These are phyloP conservation scores for Reinhardtius hippoglossoides DNA, from an alignment of 2,113 vertebrate species.

Conservation along the genomic window DNA sequence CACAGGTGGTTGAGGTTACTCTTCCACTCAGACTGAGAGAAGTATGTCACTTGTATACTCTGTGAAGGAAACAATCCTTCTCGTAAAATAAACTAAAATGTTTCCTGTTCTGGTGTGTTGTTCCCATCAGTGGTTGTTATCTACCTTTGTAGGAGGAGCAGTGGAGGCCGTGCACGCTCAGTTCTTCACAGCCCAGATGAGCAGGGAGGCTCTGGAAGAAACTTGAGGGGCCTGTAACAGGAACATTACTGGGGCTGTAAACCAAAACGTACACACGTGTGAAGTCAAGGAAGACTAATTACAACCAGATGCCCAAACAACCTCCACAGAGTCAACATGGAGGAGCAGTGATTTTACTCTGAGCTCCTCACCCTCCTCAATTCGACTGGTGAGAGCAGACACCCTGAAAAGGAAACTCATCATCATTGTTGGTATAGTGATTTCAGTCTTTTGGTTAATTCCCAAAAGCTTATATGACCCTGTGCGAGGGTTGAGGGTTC, in stretches of 20 bases:
- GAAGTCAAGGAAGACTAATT: conserved; percentile 78
- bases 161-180: conserved; percentile 70
- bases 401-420: neutral
- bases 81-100: neutral
- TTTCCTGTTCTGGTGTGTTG: neutral
- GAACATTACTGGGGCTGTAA: conserved; percentile 85
- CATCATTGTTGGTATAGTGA: neutral
- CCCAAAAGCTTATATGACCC: neutral
- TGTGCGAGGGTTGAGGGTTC: neutral
- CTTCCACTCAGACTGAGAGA: neutral
- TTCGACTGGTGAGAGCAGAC: neutral
- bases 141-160: conserved; percentile 53
- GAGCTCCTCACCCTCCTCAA: neutral
- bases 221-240: conserved; percentile 68
- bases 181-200: conserved; percentile 79
- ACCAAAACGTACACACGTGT: conserved; percentile 79
- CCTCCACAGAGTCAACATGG: neutral
- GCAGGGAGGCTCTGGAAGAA: conserved; percentile 78
- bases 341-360: neutral
- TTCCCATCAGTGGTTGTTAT: conserved; percentile 60
- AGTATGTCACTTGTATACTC: neutral
- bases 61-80: conserved; percentile 14
- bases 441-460: conserved; percentile 3
- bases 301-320: neutral
- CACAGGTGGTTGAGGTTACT: conserved; percentile 33